Conservation (phyloP, 1,140 invertebrate species). For the Mercenaria mercenaria region DNA sequence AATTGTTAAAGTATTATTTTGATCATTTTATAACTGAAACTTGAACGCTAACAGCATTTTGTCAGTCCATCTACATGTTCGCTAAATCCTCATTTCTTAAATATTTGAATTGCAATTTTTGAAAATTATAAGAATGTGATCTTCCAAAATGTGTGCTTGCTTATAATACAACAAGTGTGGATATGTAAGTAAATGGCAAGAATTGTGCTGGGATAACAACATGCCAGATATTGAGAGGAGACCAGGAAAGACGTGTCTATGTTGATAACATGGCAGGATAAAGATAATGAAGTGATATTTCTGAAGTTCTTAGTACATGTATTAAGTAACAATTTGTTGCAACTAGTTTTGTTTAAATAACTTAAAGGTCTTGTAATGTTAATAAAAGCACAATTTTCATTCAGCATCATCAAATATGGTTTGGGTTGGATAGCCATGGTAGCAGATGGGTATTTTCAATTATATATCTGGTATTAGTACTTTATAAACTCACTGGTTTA, state of each 20-base stretch:
- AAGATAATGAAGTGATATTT: neutral
- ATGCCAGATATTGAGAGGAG: neutral
- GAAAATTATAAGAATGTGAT: neutral
- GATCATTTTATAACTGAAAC: neutral
- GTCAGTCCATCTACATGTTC: neutral
- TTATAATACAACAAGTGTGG: neutral
- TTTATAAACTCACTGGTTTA: too few species aligned
- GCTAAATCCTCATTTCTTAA: too few species aligned
- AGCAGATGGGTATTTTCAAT: too few species aligned
- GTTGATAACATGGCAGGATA: neutral
- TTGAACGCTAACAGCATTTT: conserved; percentile 7
- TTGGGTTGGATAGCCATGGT: too few species aligned
- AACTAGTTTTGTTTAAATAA: neutral
- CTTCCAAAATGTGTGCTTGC: neutral
- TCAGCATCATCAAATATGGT: too few species aligned
- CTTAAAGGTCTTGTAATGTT: too few species aligned
- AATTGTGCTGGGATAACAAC: neutral
- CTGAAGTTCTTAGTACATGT: neutral
- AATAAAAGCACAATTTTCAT: too few species aligned
- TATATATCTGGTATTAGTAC: too few species aligned
- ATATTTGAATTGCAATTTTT: neutral
- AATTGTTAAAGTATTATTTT: neutral
- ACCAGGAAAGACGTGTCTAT: too few species aligned
- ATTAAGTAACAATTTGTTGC: neutral
- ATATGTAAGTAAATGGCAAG: neutral